These are phyloP conservation scores for Baccha elongata DNA, from an alignment of 2,888 invertebrate species.

Conservation along the genomic window DNA sequence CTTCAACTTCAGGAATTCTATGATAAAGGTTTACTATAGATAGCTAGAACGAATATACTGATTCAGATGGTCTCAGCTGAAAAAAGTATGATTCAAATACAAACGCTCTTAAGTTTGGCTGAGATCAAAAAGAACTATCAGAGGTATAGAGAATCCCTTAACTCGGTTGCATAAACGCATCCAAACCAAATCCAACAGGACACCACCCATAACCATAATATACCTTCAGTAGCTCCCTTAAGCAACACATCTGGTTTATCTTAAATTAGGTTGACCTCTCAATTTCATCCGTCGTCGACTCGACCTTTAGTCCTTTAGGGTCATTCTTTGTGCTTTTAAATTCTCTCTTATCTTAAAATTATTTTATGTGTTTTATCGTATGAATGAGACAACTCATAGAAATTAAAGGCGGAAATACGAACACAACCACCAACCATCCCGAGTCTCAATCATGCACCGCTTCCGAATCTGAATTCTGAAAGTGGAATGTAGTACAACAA, in stretches of 20 bases:
- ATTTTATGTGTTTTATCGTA: constrained; percentile 35
- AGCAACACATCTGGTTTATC: constrained; percentile 6
- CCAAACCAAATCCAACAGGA: no score
- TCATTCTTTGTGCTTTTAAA: constrained; percentile 33
- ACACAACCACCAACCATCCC: neutral
- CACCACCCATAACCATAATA: no score
- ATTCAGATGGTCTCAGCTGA: no score
- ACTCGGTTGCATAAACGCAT: no score
- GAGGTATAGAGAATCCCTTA: no score
- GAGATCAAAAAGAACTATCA: no score
- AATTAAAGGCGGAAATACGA: constrained; percentile 18
- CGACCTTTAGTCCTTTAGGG: neutral
- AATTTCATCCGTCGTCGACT: neutral
- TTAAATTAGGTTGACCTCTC: constrained; percentile 17
- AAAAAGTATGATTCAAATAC: no score
- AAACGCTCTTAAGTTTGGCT: no score
- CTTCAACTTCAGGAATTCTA: no score
- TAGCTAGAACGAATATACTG: no score
- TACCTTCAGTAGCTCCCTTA: no score
- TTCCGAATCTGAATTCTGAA: constrained; percentile 25
- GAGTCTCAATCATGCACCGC: constrained; percentile 54
- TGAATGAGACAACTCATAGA: constrained; percentile 11
- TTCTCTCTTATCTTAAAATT: constrained; percentile 41
- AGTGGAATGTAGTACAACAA: constrained; percentile 40
- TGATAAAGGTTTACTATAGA: no score